Conservation (phyloP, 2,113 vertebrate genomes). For the Pseudorasbora parva region DNA sequence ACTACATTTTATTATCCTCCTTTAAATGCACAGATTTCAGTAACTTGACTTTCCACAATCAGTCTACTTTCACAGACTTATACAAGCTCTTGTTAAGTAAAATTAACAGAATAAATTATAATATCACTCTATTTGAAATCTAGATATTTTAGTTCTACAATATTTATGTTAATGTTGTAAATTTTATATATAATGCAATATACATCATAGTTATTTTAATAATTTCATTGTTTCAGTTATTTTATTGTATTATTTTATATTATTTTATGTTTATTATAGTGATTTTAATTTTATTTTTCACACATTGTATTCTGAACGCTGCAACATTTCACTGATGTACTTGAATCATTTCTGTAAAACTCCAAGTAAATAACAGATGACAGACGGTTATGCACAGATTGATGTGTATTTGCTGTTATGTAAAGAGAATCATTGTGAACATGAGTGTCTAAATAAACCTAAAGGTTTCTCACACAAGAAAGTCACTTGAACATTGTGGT, state of each 20-base stretch:
- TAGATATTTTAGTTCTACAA: neutral
- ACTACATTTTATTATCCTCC: neutral
- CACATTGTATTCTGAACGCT: neutral
- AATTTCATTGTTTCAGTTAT: neutral
- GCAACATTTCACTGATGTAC: neutral
- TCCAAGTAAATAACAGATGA: neutral
- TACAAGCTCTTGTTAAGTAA: constrained; percentile 8
- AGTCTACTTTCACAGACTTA: neutral
- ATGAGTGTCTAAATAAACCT: neutral
- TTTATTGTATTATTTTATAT: neutral
- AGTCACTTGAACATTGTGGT: neutral
- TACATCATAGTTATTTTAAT: neutral
- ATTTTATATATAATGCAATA: neutral
- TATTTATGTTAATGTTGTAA: constrained; percentile 1
- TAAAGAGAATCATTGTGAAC: neutral
- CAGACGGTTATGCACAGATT: neutral
- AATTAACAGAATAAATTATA: neutral
- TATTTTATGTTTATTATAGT: neutral
- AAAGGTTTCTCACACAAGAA: neutral
- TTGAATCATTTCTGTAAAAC: neutral
- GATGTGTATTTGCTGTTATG: neutral
- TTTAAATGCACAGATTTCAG: neutral
- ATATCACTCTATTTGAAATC: neutral
- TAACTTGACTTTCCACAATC: neutral
- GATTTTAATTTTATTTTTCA: neutral